A percentile compares a stretch with the other conserved stretches of the same genome.
Evolutionary conservation across 2,888 invertebrate species (phyloP).

Genomic region (Temnothorax ravouxi): DNA sequence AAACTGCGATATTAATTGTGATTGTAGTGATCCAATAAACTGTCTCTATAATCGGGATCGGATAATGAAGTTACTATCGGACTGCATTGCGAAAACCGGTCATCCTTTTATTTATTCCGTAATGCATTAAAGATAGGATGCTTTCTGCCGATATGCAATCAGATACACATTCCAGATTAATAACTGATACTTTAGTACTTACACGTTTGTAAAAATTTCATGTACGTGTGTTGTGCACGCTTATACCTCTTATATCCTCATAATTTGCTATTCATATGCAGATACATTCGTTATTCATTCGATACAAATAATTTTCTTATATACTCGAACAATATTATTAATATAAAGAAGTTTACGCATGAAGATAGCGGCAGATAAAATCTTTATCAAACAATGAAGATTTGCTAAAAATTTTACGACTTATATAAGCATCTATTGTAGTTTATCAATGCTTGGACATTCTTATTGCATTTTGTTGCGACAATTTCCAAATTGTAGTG

Average conservation of each 20-base stretch:
- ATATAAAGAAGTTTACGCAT: neutral
- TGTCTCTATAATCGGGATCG: neutral
- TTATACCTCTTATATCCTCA: neutral
- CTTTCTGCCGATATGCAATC: neutral
- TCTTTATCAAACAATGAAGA: neutral
- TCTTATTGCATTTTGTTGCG: neutral
- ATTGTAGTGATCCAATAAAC: neutral
- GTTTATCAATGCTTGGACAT: neutral
- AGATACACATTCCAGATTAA: neutral
- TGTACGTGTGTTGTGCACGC: neutral
- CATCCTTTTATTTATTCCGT: neutral
- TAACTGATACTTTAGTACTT: neutral
- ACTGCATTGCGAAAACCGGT: neutral
- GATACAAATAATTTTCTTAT: neutral
- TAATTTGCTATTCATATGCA: neutral
- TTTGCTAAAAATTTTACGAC: neutral
- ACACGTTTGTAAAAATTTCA: neutral
- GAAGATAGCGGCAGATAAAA: neutral
- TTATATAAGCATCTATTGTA: neutral
- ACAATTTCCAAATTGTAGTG: neutral
- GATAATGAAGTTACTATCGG: constrained; percentile 10
- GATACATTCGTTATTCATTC: neutral
- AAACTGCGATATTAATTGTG: neutral
- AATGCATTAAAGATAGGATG: neutral
- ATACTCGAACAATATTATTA: neutral